Conservation (phyloP, 2,888 invertebrate genomes). For the Temnothorax rugatulus region DNA sequence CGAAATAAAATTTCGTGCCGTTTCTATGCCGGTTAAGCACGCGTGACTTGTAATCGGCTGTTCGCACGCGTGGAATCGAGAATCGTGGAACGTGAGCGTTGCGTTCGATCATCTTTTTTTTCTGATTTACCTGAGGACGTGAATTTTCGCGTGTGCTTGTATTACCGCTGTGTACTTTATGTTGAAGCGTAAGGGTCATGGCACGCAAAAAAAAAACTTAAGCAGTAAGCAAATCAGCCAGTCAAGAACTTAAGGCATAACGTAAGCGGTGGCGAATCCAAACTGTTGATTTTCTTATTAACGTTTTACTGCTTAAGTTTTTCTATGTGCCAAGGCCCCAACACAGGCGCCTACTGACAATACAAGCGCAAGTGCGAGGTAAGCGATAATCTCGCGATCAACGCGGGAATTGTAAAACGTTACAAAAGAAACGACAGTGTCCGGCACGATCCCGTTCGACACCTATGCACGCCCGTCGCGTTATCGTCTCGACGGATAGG, state of each 20-base stretch:
- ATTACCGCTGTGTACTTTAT: background rate
- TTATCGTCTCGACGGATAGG: slow-evolving; percentile 18
- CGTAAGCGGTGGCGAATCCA: too few species aligned
- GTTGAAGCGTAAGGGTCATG: background rate
- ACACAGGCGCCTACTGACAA: background rate
- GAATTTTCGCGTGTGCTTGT: background rate
- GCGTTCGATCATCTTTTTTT: slow-evolving; percentile 2
- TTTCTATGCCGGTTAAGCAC: slow-evolving; percentile 22
- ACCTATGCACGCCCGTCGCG: background rate
- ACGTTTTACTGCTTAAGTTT: too few species aligned
- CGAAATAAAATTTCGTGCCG: slow-evolving; percentile 24
- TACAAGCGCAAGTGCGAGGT: background rate
- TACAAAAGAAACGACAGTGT: background rate
- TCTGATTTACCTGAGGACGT: background rate
- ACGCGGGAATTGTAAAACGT: background rate
- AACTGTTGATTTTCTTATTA: too few species aligned
- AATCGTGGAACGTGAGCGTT: background rate
- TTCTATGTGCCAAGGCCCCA: too few species aligned
- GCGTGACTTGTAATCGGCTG: background rate
- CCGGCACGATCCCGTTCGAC: background rate
- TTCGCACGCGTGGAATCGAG: background rate
- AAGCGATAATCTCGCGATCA: slow-evolving; percentile 13
- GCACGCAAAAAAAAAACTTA: too few species aligned
- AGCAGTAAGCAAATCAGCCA: too few species aligned
- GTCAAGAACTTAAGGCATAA: too few species aligned